These are phyloP conservation scores for Ranitomeya imitator DNA, from an alignment of 2,113 vertebrate species.

Conservation along the genomic window DNA sequence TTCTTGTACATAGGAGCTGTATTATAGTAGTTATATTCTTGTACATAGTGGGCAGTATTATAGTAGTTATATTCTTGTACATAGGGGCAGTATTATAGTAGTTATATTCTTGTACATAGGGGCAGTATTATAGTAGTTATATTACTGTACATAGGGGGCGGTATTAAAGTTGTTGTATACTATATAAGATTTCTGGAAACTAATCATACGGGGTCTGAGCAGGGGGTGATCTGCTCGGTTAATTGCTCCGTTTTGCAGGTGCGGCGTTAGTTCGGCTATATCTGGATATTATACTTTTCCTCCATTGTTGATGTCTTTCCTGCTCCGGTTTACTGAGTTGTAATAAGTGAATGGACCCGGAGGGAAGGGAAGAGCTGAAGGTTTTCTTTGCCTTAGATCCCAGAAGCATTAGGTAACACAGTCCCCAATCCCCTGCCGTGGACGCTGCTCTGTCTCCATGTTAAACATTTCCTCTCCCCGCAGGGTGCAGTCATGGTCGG, in stretches of 20 bases:
- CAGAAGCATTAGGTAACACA: neutral
- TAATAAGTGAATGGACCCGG: neutral
- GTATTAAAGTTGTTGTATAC: no score
- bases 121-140: neutral
- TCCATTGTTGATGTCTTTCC: neutral
- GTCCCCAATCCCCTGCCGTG: neutral
- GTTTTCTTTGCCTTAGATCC: neutral
- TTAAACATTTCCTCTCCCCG: neutral
- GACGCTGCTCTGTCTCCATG: neutral
- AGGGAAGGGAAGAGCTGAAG: neutral
- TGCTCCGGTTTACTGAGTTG: neutral
- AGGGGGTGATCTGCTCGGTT: no score
- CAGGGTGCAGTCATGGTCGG: neutral
- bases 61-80: neutral
- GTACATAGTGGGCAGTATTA: neutral
- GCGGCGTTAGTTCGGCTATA: neutral
- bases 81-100: conserved; percentile 6
- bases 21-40: conserved; percentile 8
- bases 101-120: conserved; percentile 2
- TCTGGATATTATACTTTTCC: neutral
- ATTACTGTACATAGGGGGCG: no score
- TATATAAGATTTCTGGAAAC: no score
- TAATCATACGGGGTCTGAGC: no score
- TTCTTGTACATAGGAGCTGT: neutral
- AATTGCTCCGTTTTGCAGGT: no score